Base-by-base conservation (phyloP, 1,140 invertebrate species). In the Drosophila guanche region DNA sequence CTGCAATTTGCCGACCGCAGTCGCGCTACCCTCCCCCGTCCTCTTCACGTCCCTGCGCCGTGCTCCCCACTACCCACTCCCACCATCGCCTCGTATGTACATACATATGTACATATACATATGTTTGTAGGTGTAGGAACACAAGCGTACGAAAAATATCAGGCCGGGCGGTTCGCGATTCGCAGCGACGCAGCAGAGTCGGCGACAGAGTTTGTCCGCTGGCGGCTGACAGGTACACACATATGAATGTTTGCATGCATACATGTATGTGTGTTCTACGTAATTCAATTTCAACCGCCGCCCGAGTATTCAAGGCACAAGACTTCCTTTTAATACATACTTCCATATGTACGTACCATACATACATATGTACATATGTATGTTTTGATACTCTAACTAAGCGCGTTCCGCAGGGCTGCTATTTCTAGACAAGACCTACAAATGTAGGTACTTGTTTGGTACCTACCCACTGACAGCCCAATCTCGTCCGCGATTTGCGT, bases 381-480 rank as follows among this genome's bases (percentile, higher is more conserved):
- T 33, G 12, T 45, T 20, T 20, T 20, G 16, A 42, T 46, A 10
- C 50, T 8, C 20, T 46, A 29, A 45, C 33, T 25, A 5, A 40
- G n/a, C 22, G 43, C 57, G 27, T 33, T 43, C 56, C 10, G 33
- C 33, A 37, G 33, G 33, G 33, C 33, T 37, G 10, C 47, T 63
- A 12, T 42, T 43, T 77, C 55, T 53, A 29, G 40, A 20, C 0
- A 20, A 20, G 16, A 20, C 10, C 8, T 23, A 29, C 20, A 45
- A 29, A 47, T 6, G n/a, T 6, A 60, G n/a, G 16, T 51, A 33
- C 23, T 33, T 4, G 8, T 33, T 22, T 37, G 12, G 3, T 53
- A 74, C 90, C 67, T 91, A 91, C 90, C 90, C 47, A 91, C 88
- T 60, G 90, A 91, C 60, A 91, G 61, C 42, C 90, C 90, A 79